Evolutionary conservation across 2,888 invertebrate species (phyloP).

Genomic region (Odontocerum albicorne): DNA sequence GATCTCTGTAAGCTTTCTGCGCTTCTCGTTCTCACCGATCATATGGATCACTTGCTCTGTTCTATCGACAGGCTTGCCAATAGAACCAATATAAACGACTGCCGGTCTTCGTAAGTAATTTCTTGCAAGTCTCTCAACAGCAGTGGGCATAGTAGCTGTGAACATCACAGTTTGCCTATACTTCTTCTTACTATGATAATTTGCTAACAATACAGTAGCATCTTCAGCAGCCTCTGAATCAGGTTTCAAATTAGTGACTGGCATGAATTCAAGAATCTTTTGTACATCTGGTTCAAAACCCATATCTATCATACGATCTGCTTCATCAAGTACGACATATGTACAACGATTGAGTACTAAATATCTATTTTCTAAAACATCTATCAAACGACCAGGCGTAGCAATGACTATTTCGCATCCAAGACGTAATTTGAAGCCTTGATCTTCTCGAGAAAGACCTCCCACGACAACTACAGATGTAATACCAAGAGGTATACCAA

Average conservation of each 20-base stretch:
- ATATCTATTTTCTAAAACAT: constrained; percentile 97
- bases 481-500: constrained; percentile 90
- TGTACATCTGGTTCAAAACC: constrained; percentile 99
- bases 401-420: constrained; percentile 99
- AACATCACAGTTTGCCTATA: constrained; percentile 99
- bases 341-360: constrained; percentile 96
- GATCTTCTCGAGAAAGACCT: constrained; percentile 95
- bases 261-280: constrained; percentile 96
- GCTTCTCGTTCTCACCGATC: constrained; percentile 93
- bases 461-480: constrained; percentile 98
- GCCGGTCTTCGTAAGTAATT: constrained; percentile 95
- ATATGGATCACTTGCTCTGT: constrained; percentile 97
- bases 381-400: constrained; percentile 98
- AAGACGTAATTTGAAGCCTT: constrained; percentile 93
- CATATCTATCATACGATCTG: constrained; percentile 99
- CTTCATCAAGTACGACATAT: constrained; percentile 94
- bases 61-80: constrained; percentile 96
- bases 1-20: constrained; percentile 94
- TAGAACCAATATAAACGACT: constrained; percentile 95
- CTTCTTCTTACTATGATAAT: constrained; percentile 95
- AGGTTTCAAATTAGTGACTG: constrained; percentile 96
- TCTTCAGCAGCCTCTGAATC: constrained; percentile 99
- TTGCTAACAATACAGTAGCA: constrained; percentile 83
- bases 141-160: constrained; percentile 99
- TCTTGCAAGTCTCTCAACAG: constrained; percentile 94